These are phyloP conservation scores for Opisthocomus hoazin DNA, from an alignment of 2,113 vertebrate species.

Conservation along the genomic window DNA sequence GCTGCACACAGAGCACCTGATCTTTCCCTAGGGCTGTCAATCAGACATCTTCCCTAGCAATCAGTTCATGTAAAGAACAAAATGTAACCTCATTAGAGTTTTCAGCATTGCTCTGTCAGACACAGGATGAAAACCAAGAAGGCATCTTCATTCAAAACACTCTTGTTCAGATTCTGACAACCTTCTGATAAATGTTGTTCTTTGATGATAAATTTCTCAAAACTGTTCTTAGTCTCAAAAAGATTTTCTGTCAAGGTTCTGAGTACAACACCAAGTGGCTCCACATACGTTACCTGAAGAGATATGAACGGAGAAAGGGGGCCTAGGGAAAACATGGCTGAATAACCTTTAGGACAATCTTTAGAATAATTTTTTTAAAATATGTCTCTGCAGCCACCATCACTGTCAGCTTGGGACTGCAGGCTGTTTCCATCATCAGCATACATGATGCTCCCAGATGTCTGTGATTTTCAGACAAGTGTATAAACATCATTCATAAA, in stretches of 20 bases:
- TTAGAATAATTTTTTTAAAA: not conserved
- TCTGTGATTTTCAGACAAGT: not conserved
- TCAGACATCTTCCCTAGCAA: constrained; percentile 1
- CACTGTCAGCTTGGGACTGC: not conserved
- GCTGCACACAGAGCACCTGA: constrained; percentile 13
- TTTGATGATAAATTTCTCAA: not conserved
- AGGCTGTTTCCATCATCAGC: not conserved
- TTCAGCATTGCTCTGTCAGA: not conserved
- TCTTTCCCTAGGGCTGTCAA: not conserved
- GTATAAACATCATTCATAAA: not conserved
- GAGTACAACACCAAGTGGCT: not conserved
- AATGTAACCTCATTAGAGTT: not conserved
- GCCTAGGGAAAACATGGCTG: not conserved
- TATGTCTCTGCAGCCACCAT: not conserved
- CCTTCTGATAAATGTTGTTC: not conserved
- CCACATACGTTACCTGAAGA: not conserved
- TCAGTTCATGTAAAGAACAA: constrained; percentile 8
- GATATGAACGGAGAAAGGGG: not conserved
- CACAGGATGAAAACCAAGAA: not conserved
- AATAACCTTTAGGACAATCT: not conserved
- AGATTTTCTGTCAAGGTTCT: not conserved
- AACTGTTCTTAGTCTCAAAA: not conserved
- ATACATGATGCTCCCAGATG: not conserved
- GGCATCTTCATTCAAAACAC: not conserved
- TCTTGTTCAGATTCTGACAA: not conserved